These are phyloP conservation scores for Saxidomus purpurata DNA, from an alignment of 1,140 invertebrate species.

Conservation along the genomic window DNA sequence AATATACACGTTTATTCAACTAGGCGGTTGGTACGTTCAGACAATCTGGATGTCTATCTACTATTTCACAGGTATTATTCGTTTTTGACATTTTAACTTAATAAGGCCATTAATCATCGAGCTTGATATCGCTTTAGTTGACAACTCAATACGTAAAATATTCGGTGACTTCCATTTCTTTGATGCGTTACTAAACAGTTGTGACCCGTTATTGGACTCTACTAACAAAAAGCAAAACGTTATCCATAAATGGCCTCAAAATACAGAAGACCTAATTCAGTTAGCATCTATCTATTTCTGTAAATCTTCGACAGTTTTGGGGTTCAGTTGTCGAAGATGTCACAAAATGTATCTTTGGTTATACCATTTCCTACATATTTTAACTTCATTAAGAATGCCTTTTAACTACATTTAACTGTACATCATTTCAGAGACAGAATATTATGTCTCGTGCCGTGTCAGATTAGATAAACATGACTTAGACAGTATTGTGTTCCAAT, in stretches of 20 bases:
- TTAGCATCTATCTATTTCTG: too few species aligned
- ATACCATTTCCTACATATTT: too few species aligned
- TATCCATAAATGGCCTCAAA: too few species aligned
- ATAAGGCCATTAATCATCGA: neutral
- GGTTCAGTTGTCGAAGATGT: too few species aligned
- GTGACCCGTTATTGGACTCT: neutral
- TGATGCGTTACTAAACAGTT: neutral
- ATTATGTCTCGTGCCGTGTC: slow-evolving; percentile 24
- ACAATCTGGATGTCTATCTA: slow-evolving; percentile 5
- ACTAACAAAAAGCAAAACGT: too few species aligned
- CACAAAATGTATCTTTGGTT: too few species aligned
- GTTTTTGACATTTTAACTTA: slow-evolving; percentile 9
- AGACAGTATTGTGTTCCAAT: neutral
- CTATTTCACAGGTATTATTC: neutral
- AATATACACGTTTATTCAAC: neutral
- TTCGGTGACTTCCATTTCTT: neutral
- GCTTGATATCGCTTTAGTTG: neutral
- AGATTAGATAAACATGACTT: neutral
- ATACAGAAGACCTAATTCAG: too few species aligned
- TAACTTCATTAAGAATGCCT: neutral
- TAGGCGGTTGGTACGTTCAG: neutral
- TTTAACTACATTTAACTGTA: neutral
- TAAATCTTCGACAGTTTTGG: too few species aligned
- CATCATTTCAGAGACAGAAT: neutral
- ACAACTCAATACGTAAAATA: slow-evolving; percentile 18